A percentile compares a stretch with the other conserved stretches of the same genome.
phyloP scores from a whole-genome alignment of 2,888 invertebrate genomes.

The Hoplodrina blanda region DNA sequence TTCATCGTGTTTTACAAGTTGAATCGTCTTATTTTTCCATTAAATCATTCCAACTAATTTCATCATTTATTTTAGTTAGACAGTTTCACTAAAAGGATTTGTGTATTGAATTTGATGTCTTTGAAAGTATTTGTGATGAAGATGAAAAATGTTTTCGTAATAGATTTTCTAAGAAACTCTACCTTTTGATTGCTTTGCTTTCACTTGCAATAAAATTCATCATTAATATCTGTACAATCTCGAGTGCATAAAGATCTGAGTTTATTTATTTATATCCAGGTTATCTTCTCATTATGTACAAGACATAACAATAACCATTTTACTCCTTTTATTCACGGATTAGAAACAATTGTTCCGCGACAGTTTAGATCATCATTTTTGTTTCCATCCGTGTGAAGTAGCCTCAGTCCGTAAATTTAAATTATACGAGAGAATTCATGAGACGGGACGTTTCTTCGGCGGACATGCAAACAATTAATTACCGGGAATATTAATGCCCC shows the following conservation, averaged over 20 bases:
- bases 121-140: not conserved
- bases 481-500: slow-evolving; percentile 88
- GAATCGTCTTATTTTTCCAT: slow-evolving; percentile 62
- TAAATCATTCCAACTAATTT: slow-evolving; percentile 32
- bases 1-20: slow-evolving; percentile 81
- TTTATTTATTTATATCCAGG: slow-evolving; percentile 24
- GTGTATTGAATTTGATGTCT: slow-evolving; percentile 1
- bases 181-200: not conserved
- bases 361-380: slow-evolving; percentile 57
- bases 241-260: slow-evolving; percentile 9
- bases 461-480: slow-evolving; percentile 91
- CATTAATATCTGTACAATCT: slow-evolving; percentile 16
- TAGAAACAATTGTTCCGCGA: slow-evolving; percentile 46
- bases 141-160: not conserved
- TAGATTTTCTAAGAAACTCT: not conserved
- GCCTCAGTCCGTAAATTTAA: slow-evolving; percentile 79
- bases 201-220: not conserved
- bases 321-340: slow-evolving; percentile 30
- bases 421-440: slow-evolving; percentile 81
- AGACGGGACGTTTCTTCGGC: slow-evolving; percentile 85
- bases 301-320: slow-evolving; percentile 41
- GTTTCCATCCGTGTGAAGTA: slow-evolving; percentile 62
- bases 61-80: not conserved
- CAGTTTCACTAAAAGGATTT: not conserved
- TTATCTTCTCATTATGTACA: slow-evolving; percentile 10